Evolutionary conservation across 2,797 vertebrate genomes (phyloP).

Genomic region (Staurois parvus): DNA sequence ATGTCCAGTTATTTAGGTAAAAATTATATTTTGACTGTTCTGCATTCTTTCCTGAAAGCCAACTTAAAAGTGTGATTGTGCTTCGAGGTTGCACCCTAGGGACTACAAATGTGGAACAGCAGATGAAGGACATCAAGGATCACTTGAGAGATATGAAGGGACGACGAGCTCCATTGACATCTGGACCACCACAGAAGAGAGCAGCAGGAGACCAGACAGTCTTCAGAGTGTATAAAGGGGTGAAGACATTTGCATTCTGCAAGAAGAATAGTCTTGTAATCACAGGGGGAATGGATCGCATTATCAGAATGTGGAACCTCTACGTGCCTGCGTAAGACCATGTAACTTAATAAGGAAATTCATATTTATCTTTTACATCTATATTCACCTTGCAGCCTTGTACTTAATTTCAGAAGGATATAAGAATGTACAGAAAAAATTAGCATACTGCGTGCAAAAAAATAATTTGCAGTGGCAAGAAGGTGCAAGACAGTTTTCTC

Average conservation of each 20-base stretch:
- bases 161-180: constrained; percentile 66
- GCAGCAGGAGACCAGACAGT: constrained; percentile 71
- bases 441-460: too few relatives aligned
- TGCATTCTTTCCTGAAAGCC: background rate
- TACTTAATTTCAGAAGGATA: too few relatives aligned
- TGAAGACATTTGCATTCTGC: constrained; percentile 77
- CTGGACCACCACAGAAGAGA: constrained; percentile 68
- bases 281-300: constrained; percentile 77
- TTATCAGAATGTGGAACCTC: constrained; percentile 81
- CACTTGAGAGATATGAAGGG: constrained; percentile 69
- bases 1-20: background rate
- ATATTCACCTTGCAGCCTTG: too few relatives aligned
- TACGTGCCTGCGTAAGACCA: constrained; percentile 71
- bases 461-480: too few relatives aligned
- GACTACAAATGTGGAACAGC: constrained; percentile 73
- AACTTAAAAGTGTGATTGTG: background rate
- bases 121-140: constrained; percentile 74
- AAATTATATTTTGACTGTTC: background rate
- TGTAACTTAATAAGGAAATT: background rate
- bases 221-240: constrained; percentile 75
- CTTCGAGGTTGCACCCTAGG: constrained; percentile 72
- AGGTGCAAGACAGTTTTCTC: too few relatives aligned
- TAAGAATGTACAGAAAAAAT: too few relatives aligned
- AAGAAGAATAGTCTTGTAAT: constrained; percentile 75
- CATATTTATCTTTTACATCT: background rate